phyloP scores from a whole-genome alignment of 2,888 invertebrate genomes.

The Bombylius major region DNA sequence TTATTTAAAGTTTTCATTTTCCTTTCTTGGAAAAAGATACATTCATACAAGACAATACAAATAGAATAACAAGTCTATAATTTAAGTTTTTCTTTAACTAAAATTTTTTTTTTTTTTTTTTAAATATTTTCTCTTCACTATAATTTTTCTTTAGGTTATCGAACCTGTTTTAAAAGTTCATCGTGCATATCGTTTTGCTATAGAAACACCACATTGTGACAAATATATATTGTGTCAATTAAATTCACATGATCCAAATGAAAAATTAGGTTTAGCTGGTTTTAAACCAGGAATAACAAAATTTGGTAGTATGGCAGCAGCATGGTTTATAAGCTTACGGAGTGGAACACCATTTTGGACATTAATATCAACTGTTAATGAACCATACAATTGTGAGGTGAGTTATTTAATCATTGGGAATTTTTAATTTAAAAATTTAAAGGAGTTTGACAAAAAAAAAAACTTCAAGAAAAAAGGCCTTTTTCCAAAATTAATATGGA shows the following conservation, averaged over 20 bases:
- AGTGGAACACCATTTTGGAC: slow-evolving; percentile 67
- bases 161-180: slow-evolving; percentile 72
- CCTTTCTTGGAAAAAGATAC: too few relatives aligned
- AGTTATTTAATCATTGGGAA: slow-evolving; percentile 21
- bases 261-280: slow-evolving; percentile 45
- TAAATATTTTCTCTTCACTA: background rate
- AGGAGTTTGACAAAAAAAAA: too few relatives aligned
- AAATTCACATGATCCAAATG: slow-evolving; percentile 50
- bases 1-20: too few relatives aligned
- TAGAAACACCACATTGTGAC: slow-evolving; percentile 57
- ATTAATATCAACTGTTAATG: slow-evolving; percentile 60
- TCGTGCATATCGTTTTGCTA: slow-evolving; percentile 63
- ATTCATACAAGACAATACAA: too few relatives aligned
- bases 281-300: slow-evolving; percentile 61
- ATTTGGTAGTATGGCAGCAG: slow-evolving; percentile 60
- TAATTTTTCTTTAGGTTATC: slow-evolving; percentile 41
- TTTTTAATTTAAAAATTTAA: too few relatives aligned
- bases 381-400: slow-evolving; percentile 61
- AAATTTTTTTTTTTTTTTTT: background rate
- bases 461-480: too few relatives aligned
- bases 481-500: too few relatives aligned
- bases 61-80: too few relatives aligned
- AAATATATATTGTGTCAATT: slow-evolving; percentile 67
- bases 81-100: too few relatives aligned
- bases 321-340: slow-evolving; percentile 62